Base-by-base conservation (phyloP, 1,140 invertebrate genomes). In the Brachionus manjavacas region DNA sequence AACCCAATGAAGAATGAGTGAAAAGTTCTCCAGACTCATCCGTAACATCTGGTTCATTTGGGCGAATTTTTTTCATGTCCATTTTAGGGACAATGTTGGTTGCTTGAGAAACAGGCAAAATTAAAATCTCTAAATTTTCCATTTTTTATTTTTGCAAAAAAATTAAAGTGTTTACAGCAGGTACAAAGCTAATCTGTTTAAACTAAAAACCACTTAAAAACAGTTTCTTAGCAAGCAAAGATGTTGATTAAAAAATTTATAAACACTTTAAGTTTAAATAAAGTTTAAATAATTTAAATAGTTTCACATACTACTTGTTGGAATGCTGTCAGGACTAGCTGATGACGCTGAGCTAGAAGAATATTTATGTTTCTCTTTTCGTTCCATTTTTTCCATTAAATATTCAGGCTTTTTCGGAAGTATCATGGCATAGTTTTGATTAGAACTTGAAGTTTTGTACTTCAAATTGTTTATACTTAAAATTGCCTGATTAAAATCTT, bases 71-170 rank as follows among this genome's bases (percentile, higher is more conserved):
- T 74, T 46, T 46, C 11, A 14, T 20, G 20, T 76, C 20, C 41
- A 35, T 46, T 23, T 49, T 46, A 25, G 20, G 23, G 6, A 23
- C 72, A 25, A 41, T 46, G 16, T 1, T 49, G 1, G 16, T 76
- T 49, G 20, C 23, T 49, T 49, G 72, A 49, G n/a, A 76, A 76
- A 76, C 46, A 20, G 72, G 72, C 46, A 76, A 76, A 76, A 76
- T 76, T 25, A 25, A 49, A 76, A 49, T 49, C 20, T 76, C 72
- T 25, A 76, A 49, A 76, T 76, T 76, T 49, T 76, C 72, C 72
- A 76, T 76, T 76, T 49, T 49, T 52, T 25, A 25, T 52, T 76
- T 23, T 31, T 14, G 52, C n/a, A 25, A 49, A 76, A 76, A 74
- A 74, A 14, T 66, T 39, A 70, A 35, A 70, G 35, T 70, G 28